Percentiles rank a stretch among this genome's conserved stretches.
phyloP scores from a whole-genome alignment of 2,888 invertebrate genomes.

The Pseudococcus longispinus region DNA sequence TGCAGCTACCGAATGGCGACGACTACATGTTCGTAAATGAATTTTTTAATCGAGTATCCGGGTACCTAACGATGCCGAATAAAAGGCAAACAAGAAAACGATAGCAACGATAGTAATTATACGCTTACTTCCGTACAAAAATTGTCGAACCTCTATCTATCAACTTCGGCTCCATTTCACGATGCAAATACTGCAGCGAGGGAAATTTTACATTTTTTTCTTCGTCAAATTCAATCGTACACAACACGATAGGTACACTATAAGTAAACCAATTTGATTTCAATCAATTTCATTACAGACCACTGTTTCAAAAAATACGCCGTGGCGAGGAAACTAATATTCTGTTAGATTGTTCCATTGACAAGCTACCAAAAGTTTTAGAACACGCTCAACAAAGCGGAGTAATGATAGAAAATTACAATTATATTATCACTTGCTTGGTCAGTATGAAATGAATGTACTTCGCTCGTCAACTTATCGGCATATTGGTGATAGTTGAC shows the following conservation, averaged over 20 bases:
- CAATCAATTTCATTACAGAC: constrained; percentile 59
- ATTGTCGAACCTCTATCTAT: not conserved
- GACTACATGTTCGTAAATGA: constrained; percentile 40
- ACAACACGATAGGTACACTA: too few species aligned
- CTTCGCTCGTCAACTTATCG: too few species aligned
- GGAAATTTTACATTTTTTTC: too few species aligned
- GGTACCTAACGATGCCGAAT: not conserved
- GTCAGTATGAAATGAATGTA: constrained; percentile 59
- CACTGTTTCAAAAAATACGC: constrained; percentile 65
- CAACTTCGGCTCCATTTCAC: not conserved
- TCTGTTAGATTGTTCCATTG: constrained; percentile 66
- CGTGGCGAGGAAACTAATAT: constrained; percentile 66
- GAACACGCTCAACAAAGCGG: constrained; percentile 70
- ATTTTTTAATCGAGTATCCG: too few species aligned
- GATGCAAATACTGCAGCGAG: too few species aligned
- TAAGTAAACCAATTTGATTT: too few species aligned
- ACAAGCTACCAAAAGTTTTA: constrained; percentile 65
- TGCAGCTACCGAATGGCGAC: constrained; percentile 15
- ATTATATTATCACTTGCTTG: constrained; percentile 68
- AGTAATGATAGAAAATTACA: constrained; percentile 68
- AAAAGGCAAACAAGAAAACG: too few species aligned
- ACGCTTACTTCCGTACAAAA: too few species aligned
- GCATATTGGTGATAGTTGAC: too few species aligned
- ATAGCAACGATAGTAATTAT: too few species aligned
- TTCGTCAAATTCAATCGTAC: too few species aligned